A percentile compares a stretch with the other conserved stretches of the same genome.
These are phyloP conservation scores for Hystrix cristata DNA, from an alignment of 2,113 vertebrate species.

Conservation along the genomic window DNA sequence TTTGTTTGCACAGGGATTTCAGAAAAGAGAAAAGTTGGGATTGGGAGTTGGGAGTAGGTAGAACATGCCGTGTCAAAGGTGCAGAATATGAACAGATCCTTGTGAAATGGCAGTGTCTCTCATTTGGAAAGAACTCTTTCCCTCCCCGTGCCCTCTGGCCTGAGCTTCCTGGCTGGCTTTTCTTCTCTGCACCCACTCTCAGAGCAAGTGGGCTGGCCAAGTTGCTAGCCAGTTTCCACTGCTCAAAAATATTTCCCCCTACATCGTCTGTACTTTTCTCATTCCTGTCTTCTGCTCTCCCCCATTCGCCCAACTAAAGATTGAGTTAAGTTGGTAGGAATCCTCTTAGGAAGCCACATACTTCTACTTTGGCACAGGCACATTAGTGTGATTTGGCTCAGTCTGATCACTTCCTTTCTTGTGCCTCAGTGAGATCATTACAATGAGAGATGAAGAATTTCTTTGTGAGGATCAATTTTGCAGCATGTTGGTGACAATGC, in stretches of 20 bases:
- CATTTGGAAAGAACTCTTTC: background rate
- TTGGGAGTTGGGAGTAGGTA: background rate
- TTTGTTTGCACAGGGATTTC: background rate
- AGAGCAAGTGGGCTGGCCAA: background rate
- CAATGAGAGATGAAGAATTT: background rate
- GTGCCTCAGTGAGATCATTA: background rate
- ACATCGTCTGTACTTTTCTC: background rate
- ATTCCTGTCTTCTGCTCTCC: background rate
- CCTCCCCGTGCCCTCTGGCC: background rate
- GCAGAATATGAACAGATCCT: background rate
- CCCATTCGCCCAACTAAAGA: background rate
- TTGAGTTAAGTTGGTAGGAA: slow-evolving; percentile 7
- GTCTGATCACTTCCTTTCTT: background rate
- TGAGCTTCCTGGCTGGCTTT: background rate
- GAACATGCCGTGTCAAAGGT: background rate
- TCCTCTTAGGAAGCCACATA: background rate
- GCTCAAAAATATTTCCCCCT: background rate
- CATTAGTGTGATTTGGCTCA: background rate
- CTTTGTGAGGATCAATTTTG: slow-evolving; percentile 12
- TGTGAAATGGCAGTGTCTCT: background rate
- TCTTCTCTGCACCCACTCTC: background rate
- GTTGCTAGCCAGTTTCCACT: background rate
- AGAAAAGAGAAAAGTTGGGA: background rate
- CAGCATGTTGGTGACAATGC: background rate
- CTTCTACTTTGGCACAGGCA: background rate